Conservation (phyloP, 2,888 invertebrate genomes). For the Entomobrya multifasciata region DNA sequence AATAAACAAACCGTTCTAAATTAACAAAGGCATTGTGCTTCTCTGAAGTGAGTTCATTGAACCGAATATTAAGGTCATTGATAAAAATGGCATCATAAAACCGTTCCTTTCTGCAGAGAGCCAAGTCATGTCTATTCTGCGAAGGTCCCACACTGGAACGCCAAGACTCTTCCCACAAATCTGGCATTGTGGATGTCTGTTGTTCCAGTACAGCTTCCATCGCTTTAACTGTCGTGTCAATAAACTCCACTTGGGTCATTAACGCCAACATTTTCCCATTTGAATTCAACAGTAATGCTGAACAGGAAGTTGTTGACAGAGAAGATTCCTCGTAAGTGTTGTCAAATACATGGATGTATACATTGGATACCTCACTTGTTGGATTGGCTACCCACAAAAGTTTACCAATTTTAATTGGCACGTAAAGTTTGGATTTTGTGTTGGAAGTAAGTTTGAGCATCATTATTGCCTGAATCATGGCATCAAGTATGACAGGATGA, state of each 20-base stretch:
- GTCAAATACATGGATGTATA: neutral
- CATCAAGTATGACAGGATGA: neutral
- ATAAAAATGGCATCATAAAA: no score
- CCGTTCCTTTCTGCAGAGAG: no score
- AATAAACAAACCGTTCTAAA: neutral
- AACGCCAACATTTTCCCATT: neutral
- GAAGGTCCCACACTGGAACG: neutral
- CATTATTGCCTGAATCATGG: no score
- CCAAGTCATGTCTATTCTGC: neutral
- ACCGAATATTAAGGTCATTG: no score
- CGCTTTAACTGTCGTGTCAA: slow-evolving; percentile 43
- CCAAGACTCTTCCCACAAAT: slow-evolving; percentile 51
- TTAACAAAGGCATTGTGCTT: neutral
- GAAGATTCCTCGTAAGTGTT: no score
- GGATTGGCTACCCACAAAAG: slow-evolving; percentile 57
- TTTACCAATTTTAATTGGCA: slow-evolving; percentile 60
- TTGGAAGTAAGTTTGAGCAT: neutral
- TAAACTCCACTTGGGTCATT: no score
- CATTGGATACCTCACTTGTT: neutral
- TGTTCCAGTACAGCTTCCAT: slow-evolving; percentile 36
- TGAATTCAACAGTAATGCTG: neutral
- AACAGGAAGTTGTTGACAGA: neutral
- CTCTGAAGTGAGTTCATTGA: neutral
- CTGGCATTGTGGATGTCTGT: slow-evolving; percentile 40
- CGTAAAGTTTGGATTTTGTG: slow-evolving; percentile 20